Percentiles rank a stretch among this genome's conserved stretches.
Evolutionary conservation across 2,113 vertebrate species (phyloP).

Genomic region (Protomyctophum bolini): DNA sequence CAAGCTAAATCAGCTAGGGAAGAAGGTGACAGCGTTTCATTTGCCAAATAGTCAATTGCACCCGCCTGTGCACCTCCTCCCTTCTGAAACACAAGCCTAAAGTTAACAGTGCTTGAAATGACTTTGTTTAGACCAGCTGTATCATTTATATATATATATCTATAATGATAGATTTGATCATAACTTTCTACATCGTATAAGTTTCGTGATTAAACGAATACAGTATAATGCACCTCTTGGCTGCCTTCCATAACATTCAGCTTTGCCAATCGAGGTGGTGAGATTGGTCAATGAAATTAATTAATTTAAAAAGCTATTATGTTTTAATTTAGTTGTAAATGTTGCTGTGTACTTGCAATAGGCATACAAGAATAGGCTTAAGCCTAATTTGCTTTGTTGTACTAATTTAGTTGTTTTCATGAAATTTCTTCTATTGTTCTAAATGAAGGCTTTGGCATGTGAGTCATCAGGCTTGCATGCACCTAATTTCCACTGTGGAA

Average conservation of each 20-base stretch:
- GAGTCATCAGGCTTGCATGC: constrained; percentile 35
- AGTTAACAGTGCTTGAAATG: constrained; percentile 2
- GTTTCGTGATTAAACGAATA: not conserved
- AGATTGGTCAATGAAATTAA: not conserved
- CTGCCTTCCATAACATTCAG: not conserved
- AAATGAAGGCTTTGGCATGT: constrained; percentile 38
- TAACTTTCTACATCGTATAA: not conserved
- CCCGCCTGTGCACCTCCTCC: not conserved
- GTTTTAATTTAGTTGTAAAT: constrained; percentile 1
- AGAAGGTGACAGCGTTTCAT: constrained; percentile 33
- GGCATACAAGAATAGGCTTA: too few relatives aligned
- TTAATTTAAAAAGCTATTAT: constrained; percentile 4
- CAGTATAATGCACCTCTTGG: not conserved
- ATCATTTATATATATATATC: not conserved
- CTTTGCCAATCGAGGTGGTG: not conserved
- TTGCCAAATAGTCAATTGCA: constrained; percentile 7
- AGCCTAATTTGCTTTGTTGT: too few relatives aligned
- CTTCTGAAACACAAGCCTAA: not conserved
- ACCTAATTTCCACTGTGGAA: constrained; percentile 52
- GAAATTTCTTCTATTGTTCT: constrained; percentile 5
- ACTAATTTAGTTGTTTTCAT: not conserved
- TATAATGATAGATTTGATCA: not conserved
- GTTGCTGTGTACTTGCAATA: not conserved
- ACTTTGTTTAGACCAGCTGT: not conserved
- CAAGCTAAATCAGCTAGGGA: constrained; percentile 33